Base-by-base conservation (phyloP, 2,888 invertebrate genomes). In the Hypena proboscidalis region DNA sequence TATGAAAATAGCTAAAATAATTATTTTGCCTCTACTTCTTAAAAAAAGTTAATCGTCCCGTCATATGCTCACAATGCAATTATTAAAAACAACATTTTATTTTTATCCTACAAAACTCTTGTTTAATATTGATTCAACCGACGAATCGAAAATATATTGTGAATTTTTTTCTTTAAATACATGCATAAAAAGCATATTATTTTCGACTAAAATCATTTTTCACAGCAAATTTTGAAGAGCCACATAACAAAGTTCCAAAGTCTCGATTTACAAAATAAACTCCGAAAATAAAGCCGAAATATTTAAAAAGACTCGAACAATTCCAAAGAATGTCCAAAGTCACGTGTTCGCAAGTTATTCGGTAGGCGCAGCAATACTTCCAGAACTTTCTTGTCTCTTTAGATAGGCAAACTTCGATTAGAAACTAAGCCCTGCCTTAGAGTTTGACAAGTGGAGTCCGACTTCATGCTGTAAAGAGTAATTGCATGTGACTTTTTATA, bases 391-490 rank as follows among this genome's bases (percentile, higher is more conserved):
- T 26, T 47, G 61, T 56, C 61, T 49, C 49, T 53, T 58, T 54
- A 49, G 58, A 64, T 67, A 62, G 69, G 55, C 54, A 58, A 69
- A 69, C 56, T 69, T 69, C 62, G 67, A 69, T 69, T 69, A 61
- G 61, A 51, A 60, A 67, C 67, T 63, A 58, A 69, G 58, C 58
- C 54, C 37, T 41, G 49, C 47, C 54, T 54, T 33, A 10, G 36
- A 67, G 59, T 69, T 61, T 55, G 66, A 59, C 62, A 66, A 69
- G 62, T 62, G 55, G 55, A 59, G 59, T 63, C 57, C 54, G 40
- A 57, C 58, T 55, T 41, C 52, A 58, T 55, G 61, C 47, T 52
- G 60, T 52, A 45, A 55, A 58, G 51, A 59, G 64, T 65, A 59
- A 64, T 61, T 64, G 53, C 56, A 57, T 57, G 49, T 53, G 51